phyloP scores from a whole-genome alignment of 2,113 vertebrate species.

The Ammodytes marinus region DNA sequence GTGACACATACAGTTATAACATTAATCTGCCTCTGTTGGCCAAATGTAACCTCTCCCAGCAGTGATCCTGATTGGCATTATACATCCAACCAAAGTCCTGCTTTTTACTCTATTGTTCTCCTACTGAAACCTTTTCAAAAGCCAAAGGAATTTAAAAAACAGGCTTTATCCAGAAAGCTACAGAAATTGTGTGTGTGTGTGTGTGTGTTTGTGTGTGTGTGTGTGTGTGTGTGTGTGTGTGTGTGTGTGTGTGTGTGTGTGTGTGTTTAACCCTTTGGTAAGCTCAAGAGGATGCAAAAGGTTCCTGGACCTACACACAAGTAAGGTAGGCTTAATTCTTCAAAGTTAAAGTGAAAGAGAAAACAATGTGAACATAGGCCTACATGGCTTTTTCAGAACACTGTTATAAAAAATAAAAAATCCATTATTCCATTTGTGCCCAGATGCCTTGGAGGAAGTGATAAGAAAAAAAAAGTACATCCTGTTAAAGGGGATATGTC shows the following conservation, averaged over 20 bases:
- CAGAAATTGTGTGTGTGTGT: background rate
- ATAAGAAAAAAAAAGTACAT: constrained; percentile 68
- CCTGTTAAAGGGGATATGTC: constrained; percentile 50
- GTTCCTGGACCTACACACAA: background rate
- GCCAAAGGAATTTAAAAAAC: constrained; percentile 55
- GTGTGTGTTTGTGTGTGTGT: no score
- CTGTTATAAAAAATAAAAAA: background rate
- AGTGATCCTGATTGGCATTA: constrained; percentile 30
- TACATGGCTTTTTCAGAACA: background rate
- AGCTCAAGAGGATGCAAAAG: background rate
- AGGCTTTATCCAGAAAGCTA: constrained; percentile 38
- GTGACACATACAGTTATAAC: constrained; percentile 1
- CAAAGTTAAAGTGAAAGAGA: background rate
- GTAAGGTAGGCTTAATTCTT: background rate
- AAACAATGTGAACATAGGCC: background rate
- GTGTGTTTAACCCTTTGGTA: no score
- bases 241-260: no score
- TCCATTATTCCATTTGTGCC: constrained; percentile 7
- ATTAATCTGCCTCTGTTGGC: background rate
- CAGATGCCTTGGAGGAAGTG: constrained; percentile 62
- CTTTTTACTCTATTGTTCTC: constrained; percentile 43
- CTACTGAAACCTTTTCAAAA: constrained; percentile 36
- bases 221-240: no score
- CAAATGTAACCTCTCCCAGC: background rate
- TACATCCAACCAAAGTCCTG: constrained; percentile 49